Base-by-base conservation (phyloP, 2,113 vertebrate species). In the Tyrannus savana region DNA sequence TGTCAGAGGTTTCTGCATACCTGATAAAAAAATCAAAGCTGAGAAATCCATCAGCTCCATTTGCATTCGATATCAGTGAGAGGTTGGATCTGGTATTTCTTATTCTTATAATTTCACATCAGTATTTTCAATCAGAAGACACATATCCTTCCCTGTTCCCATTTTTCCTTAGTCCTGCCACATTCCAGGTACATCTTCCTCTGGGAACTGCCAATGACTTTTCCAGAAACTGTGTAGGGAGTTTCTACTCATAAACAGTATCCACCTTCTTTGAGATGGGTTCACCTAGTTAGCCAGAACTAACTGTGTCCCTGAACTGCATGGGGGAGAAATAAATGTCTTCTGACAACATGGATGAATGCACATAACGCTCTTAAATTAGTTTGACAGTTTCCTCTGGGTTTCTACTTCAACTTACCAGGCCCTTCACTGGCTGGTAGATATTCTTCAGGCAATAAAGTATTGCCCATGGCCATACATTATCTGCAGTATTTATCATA, bases 361-460 rank as follows among this genome's bases (percentile, higher is more conserved):
- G 80, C 81, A 68, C 52, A 69, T 37, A 75, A 71, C 64, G 44
- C 19, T 78, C 52, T 81, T 92, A 95, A 94, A 95, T 86, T 83
- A 95, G 78, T 89, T 67, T 86, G 64, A 77, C 87, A 67, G 41
- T 49, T 95, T 96, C 73, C 89, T 84, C 80, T 91, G 77, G 59
- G 58, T 73, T 87, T 85, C 53, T 66, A 14, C 46, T 84, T 87
- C 69, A 92, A 19, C 73, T 84, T 68, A 44, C 2, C 6, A 60
- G 47, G 27, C 17, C 47, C 58, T 87, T 81, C 47, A 30, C 21
- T 39, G 22, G 55, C 63, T 81, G 31, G 41, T 64, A 68, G 86
- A 81, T 55, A 84, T 25, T 60, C 80, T 92, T 89, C 80, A 87
- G 84, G 44, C 71, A 68, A 23, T 78, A 63, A 95, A 95, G 81